A percentile compares a stretch with the other conserved stretches of the same genome.
phyloP scores from a whole-genome alignment of 2,888 invertebrate species.

The Eupithecia vulgata region DNA sequence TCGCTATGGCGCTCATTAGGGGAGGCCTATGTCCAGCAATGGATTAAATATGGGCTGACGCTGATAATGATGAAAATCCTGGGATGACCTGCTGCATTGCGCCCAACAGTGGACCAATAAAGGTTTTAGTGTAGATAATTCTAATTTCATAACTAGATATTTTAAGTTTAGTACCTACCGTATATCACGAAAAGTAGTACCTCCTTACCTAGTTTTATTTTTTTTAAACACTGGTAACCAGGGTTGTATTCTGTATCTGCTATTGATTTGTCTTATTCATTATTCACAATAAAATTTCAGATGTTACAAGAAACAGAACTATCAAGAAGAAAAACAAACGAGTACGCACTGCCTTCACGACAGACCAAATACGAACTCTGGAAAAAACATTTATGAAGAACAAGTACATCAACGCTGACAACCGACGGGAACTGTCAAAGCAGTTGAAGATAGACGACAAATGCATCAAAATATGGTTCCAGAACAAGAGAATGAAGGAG shows the following conservation, averaged over 20 bases:
- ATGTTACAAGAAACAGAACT: slow-evolving; percentile 48
- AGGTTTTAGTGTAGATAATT: neutral
- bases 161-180: neutral
- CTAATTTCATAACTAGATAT: neutral
- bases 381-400: slow-evolving; percentile 78
- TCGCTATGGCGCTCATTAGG: neutral
- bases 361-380: slow-evolving; percentile 86
- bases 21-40: too few species aligned
- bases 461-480: slow-evolving; percentile 93
- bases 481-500: slow-evolving; percentile 90
- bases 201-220: too few species aligned
- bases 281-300: slow-evolving; percentile 28
- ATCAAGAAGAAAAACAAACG: slow-evolving; percentile 82
- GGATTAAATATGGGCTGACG: too few species aligned
- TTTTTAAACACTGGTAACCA: too few species aligned
- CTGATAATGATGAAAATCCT: too few species aligned
- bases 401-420: slow-evolving; percentile 86
- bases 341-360: slow-evolving; percentile 89
- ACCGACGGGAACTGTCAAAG: slow-evolving; percentile 86
- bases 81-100: too few species aligned
- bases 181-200: too few species aligned
- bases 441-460: slow-evolving; percentile 86
- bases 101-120: neutral
- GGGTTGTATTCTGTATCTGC: neutral
- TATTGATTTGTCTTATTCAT: neutral